Evolutionary conservation across 1,140 invertebrate genomes (phyloP), one percentile per base, ranked within the genome.

Genomic region (Papilio dardanus): DNA sequence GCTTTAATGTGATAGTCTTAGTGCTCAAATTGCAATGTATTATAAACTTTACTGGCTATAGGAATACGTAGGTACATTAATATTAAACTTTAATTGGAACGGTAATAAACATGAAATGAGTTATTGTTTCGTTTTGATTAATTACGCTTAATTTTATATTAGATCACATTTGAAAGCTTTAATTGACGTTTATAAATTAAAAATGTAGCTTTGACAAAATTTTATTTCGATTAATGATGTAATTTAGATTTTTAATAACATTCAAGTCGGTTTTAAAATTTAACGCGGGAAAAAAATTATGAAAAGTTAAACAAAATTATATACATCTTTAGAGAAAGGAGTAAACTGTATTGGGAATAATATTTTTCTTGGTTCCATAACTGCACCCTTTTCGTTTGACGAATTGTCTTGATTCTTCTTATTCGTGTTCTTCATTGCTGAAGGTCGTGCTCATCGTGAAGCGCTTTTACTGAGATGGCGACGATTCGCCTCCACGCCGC

Each of bases 51-150:
- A 69, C 31, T 16, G 37, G 8, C 19, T 19, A 35, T 69, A 14
- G 3, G 14, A 68, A 14, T 68, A 37, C 21, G 35, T 69, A 21
- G 21, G 19, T 40, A 40, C 21, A 16, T 69, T 69, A 40, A 69
- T 24, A 37, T 37, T 69, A 69, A 69, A 77, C 40, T 75, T 71
- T 76, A 76, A 71, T 76, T 73, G 75, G 30, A 19, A 76, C 50
- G 24, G 75, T 77, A 77, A 77, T 77, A 77, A 74, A 76, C 73
- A 77, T 74, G 42, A 54, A 76, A 74, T 75, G 73, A 77, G 73
- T 75, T 75, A 76, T 71, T 75, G 75, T 76, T 71, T 75, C 65
- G 62, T 35, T 68, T 68, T 40, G 67, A 69, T 69, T 69, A 69
- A 69, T 69, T 69, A 69, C 33, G 10, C n/a, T 67, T 67, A 67